Conservation (phyloP, 1,140 invertebrate species). For the Lasaia peninsularis region DNA sequence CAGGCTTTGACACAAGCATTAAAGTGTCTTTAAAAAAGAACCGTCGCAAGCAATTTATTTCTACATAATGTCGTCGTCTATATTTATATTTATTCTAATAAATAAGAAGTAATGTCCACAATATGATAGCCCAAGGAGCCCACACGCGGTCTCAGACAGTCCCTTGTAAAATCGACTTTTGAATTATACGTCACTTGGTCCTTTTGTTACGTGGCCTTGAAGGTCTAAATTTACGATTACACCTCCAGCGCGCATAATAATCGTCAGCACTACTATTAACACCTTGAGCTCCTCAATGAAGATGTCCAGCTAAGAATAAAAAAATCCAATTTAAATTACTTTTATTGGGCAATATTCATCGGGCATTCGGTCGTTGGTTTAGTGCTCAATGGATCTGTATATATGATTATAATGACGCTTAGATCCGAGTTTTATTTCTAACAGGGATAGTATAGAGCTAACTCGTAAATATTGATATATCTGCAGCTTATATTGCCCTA, state of each 20-base stretch:
- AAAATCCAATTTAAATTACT: background rate
- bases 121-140: slow-evolving; percentile 40
- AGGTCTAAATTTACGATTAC: slow-evolving; percentile 65
- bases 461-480: too few relatives aligned
- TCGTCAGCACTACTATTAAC: slow-evolving; percentile 68
- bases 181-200: slow-evolving; percentile 55
- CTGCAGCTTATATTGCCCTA: too few relatives aligned
- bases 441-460: too few relatives aligned
- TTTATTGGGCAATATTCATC: too few relatives aligned
- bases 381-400: too few relatives aligned
- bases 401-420: too few relatives aligned
- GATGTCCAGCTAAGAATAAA: slow-evolving; percentile 31
- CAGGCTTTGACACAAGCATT: too few relatives aligned
- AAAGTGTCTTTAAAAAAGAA: too few relatives aligned
- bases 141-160: slow-evolving; percentile 64
- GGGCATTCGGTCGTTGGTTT: too few relatives aligned
- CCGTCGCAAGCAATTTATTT: too few relatives aligned
- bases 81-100: background rate
- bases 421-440: too few relatives aligned
- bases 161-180: slow-evolving; percentile 73
- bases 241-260: slow-evolving; percentile 54
- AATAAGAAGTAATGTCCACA: slow-evolving; percentile 32
- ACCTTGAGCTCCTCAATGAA: slow-evolving; percentile 64
- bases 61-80: too few relatives aligned
- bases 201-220: slow-evolving; percentile 69